Percentiles rank a stretch among this genome's conserved stretches.
phyloP scores from a whole-genome alignment of 2,113 vertebrate species.

The Callocephalon fimbriatum region DNA sequence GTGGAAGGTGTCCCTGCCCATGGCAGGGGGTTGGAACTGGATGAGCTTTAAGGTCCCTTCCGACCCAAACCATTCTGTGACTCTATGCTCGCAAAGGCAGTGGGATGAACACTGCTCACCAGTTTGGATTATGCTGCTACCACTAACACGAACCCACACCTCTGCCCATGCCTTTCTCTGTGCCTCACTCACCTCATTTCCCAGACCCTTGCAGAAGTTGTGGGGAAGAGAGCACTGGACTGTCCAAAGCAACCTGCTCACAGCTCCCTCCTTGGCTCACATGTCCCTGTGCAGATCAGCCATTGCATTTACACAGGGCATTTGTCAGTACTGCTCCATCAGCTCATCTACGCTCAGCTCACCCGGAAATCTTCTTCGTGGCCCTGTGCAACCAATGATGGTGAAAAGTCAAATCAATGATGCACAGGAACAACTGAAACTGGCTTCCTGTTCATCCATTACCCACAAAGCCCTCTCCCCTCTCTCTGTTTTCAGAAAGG shows the following conservation, averaged over 20 bases:
- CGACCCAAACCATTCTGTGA: neutral
- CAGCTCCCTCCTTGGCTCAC: neutral
- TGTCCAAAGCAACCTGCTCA: neutral
- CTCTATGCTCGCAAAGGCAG: neutral
- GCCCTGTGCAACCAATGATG: neutral
- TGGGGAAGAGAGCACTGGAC: neutral
- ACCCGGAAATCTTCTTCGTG: neutral
- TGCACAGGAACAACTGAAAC: neutral
- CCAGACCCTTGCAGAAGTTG: neutral
- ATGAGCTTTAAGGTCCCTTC: neutral
- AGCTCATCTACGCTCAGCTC: neutral
- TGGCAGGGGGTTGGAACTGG: neutral
- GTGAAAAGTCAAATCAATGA: neutral
- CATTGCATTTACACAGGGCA: accelerated
- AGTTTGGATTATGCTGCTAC: neutral
- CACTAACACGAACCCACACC: neutral
- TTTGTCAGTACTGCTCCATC: neutral
- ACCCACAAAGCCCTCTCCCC: neutral
- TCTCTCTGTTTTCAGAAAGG: neutral
- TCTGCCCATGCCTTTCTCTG: neutral
- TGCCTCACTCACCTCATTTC: neutral
- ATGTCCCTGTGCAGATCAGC: neutral
- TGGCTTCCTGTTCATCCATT: neutral
- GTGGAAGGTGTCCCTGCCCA: neutral
- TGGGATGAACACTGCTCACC: accelerated